A percentile compares a stretch with the other conserved stretches of the same genome.
Evolutionary conservation across 2,888 invertebrate genomes (phyloP).

Genomic region (Biston stratarius): DNA sequence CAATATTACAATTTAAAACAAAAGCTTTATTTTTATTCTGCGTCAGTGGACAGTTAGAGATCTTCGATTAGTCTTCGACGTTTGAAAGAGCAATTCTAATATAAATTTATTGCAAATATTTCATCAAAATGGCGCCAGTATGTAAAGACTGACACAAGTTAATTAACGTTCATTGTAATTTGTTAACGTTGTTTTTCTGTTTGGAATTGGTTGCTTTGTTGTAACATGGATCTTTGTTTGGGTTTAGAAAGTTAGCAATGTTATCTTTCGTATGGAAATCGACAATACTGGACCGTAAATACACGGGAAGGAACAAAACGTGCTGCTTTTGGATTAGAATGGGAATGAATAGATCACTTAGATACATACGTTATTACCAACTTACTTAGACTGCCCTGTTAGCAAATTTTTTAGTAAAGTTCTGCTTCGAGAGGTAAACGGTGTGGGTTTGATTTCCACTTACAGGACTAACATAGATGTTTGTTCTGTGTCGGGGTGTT

Average conservation of each 20-base stretch:
- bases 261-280: constrained; percentile 19
- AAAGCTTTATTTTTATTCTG: constrained; percentile 27
- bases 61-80: constrained; percentile 72
- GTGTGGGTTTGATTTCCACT: no score
- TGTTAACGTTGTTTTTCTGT: constrained; percentile 60
- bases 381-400: no score
- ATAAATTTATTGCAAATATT: constrained; percentile 75
- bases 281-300: constrained; percentile 17
- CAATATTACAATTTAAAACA: constrained; percentile 20
- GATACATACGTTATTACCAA: no score
- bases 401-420: no score
- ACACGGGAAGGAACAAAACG: background rate
- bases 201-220: constrained; percentile 51
- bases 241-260: constrained; percentile 50
- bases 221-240: constrained; percentile 50
- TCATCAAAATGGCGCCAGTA: constrained; percentile 68
- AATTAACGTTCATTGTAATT: constrained; percentile 69
- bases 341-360: background rate
- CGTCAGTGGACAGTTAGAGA: constrained; percentile 53
- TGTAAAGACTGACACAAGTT: constrained; percentile 59
- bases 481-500: no score
- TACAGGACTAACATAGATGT: no score
- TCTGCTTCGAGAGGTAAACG: no score
- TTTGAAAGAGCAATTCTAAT: constrained; percentile 78
- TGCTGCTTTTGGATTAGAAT: constrained; percentile 5